Percentiles rank a stretch among this genome's conserved stretches.
phyloP scores from a whole-genome alignment of 1,140 invertebrate genomes.

The Brevipalpus yothersi region DNA sequence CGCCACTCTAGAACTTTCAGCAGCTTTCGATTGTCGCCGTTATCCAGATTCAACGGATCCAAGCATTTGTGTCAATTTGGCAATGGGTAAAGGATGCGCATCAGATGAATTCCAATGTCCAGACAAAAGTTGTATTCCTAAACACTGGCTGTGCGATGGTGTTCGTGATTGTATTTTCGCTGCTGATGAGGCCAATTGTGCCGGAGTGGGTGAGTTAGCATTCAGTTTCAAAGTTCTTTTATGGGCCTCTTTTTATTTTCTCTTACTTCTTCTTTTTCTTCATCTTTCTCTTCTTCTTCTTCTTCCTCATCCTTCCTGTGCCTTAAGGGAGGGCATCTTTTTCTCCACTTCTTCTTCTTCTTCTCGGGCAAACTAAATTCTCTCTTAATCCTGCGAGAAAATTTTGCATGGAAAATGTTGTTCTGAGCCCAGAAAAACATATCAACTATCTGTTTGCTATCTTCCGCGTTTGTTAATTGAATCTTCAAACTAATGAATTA shows the following conservation, averaged over 20 bases:
- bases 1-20: slow-evolving; percentile 24
- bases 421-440: no score
- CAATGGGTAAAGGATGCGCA: slow-evolving; percentile 15
- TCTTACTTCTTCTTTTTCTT: background rate
- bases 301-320: background rate
- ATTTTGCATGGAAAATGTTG: no score
- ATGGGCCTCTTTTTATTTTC: no score
- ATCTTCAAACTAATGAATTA: no score
- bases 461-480: no score
- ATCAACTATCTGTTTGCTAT: no score
- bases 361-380: no score
- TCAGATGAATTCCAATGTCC: slow-evolving; percentile 11
- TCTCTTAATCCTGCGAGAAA: no score
- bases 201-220: slow-evolving; percentile 2
- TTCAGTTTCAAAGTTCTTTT: background rate
- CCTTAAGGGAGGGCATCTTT: background rate
- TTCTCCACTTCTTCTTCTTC: background rate
- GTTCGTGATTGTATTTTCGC: slow-evolving; percentile 16
- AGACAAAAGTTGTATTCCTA: slow-evolving; percentile 10
- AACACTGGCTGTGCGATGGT: slow-evolving; percentile 8
- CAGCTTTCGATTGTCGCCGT: slow-evolving; percentile 30
- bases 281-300: background rate
- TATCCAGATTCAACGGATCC: slow-evolving; percentile 28
- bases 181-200: slow-evolving; percentile 23
- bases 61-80: slow-evolving; percentile 20